Base-by-base conservation (phyloP, 1,140 invertebrate species). In the Telenomus remus region DNA sequence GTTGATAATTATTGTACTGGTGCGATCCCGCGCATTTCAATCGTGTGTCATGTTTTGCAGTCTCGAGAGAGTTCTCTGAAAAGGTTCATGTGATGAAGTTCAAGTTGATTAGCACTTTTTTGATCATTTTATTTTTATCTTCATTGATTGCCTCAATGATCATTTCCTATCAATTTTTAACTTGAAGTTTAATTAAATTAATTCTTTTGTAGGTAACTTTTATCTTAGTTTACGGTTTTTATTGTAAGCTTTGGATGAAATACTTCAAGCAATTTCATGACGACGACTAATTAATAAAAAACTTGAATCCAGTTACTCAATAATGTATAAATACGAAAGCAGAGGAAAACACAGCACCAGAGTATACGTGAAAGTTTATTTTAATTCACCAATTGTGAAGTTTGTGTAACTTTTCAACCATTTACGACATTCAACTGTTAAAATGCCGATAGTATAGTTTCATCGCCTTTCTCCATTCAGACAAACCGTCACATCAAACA, bases 1-100 rank as follows among this genome's bases (percentile, higher is more conserved):
- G 5, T 8, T 55, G 42, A 55, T 65, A 65, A 55, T 65, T 55
- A 55, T 6, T 27, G 42, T 33, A 14, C 44, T 51, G 55, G 46
- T 33, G 43, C 35, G 50, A 54, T 54, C 14, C 33, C 7, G 8
- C 43, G 50, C 15, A 39, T 33, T 54, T 63, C 50, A 63, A 63
- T 63, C 53, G 53, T 27, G 19, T 37, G 16, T n/a, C 13, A 33
- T 50, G 14, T 54, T 63, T 39, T 13, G 43, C 15, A 5, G 27
- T 53, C 50, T 54, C 60, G 12, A 16, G 60, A 37, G 47, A 47
- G 47, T 42, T n/a, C 33, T 15, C 14, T 14, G 15, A 27, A 59
- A 59, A 59, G 48, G 43, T 15, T 11, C 10, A 46, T 46, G 12
- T 47, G 44, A 10, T 35, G 47, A 37, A 43, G 15, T 27, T 27